Conservation (phyloP, 2,797 vertebrate genomes). For the Danio jaintianensis region DNA sequence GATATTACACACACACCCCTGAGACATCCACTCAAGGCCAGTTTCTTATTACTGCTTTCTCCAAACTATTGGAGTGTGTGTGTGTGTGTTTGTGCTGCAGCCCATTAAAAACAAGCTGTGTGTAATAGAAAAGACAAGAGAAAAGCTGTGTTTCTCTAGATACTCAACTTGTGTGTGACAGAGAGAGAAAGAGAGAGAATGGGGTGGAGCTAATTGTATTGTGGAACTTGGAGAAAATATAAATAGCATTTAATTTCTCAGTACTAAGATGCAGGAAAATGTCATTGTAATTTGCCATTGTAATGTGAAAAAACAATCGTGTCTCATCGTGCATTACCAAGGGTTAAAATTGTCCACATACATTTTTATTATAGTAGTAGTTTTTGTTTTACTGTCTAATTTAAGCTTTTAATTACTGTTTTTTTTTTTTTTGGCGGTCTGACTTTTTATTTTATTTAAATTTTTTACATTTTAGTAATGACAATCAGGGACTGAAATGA, state of each 20-base stretch:
- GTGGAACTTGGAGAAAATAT: background rate
- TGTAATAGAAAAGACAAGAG: background rate
- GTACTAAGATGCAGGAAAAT: background rate
- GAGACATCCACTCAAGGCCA: slow-evolving; percentile 55
- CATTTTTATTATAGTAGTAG: background rate
- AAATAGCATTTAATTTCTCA: background rate
- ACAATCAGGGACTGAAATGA: no score
- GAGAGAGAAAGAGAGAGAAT: background rate
- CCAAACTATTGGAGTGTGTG: slow-evolving; percentile 9
- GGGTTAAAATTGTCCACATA: background rate
- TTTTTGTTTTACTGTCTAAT: background rate
- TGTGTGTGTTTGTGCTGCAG: slow-evolving; percentile 13
- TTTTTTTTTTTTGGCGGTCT: no score
- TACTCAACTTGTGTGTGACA: background rate
- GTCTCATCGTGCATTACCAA: background rate
- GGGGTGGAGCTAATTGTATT: background rate
- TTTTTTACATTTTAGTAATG: no score
- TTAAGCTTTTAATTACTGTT: no score
- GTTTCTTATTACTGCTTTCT: slow-evolving; percentile 42
- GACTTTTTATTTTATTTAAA: no score
- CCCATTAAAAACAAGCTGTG: slow-evolving; percentile 5
- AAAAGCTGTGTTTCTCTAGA: slow-evolving; percentile 1
- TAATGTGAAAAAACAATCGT: no score
- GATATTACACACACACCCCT: slow-evolving; percentile 48
- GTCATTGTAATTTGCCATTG: background rate